A percentile compares a stretch with the other conserved stretches of the same genome.
Evolutionary conservation across 2,797 vertebrate species (phyloP).

Genomic region (Rhinella marina): DNA sequence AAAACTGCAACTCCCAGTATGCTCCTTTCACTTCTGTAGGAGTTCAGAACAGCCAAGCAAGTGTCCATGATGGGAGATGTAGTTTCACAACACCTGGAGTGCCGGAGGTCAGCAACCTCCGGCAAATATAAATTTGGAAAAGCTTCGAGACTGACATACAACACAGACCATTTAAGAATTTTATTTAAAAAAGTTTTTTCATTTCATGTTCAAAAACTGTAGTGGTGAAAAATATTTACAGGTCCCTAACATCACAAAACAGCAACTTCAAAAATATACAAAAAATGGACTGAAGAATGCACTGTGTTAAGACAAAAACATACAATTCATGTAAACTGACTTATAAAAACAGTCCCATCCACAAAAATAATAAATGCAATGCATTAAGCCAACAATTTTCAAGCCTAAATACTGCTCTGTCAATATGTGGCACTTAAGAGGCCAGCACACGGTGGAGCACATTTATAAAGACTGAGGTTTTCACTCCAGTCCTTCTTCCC

Average conservation of each 20-base stretch:
- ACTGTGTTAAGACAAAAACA: not conserved
- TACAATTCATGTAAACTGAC: not conserved
- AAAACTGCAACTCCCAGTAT: no score
- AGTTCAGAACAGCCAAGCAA: no score
- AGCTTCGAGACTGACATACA: not conserved
- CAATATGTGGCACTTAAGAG: not conserved
- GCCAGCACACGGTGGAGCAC: not conserved
- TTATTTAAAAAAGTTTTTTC: not conserved
- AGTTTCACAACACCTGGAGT: no score
- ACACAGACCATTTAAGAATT: not conserved
- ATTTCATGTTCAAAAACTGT: not conserved
- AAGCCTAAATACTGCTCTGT: not conserved
- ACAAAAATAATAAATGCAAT: not conserved
- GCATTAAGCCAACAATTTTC: not conserved
- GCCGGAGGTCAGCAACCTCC: no score
- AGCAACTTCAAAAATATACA: not conserved
- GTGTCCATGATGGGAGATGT: no score
- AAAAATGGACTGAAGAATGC: not conserved
- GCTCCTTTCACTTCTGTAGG: no score
- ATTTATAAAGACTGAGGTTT: no score
- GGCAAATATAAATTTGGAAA: no score
- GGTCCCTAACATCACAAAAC: not conserved
- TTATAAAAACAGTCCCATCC: not conserved
- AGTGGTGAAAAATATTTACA: conserved; percentile 26
- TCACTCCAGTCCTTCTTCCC: no score